phyloP scores from a whole-genome alignment of 2,888 invertebrate genomes.

The Hypomecis atomaria region DNA sequence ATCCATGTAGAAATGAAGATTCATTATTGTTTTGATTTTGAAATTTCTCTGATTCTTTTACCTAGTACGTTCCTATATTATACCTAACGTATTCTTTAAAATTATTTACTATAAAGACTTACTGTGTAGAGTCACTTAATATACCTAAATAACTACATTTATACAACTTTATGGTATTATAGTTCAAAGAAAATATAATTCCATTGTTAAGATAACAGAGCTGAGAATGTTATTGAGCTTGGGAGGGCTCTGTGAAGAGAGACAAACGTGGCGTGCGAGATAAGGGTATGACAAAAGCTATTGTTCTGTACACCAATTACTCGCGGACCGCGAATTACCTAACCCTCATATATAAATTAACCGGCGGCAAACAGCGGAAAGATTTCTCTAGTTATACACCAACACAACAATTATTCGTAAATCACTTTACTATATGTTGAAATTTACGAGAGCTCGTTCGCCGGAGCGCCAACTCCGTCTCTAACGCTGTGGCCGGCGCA shows the following conservation, averaged over 20 bases:
- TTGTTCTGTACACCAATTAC: conserved; percentile 84
- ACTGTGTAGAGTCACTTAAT: neutral
- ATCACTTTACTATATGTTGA: conserved; percentile 85
- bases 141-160: too few species aligned
- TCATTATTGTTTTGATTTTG: conserved; percentile 1
- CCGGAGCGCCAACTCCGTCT: conserved; percentile 68
- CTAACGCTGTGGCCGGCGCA: conserved; percentile 54
- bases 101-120: too few species aligned
- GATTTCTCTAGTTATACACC: conserved; percentile 85
- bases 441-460: conserved; percentile 79
- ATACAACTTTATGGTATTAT: neutral
- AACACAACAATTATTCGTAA: conserved; percentile 85
- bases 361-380: conserved; percentile 84
- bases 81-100: too few species aligned
- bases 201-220: conserved; percentile 61
- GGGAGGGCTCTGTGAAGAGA: conserved; percentile 73
- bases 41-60: neutral
- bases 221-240: conserved; percentile 71
- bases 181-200: conserved; percentile 41
- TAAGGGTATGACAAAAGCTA: conserved; percentile 84
- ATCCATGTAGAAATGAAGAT: neutral
- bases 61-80: neutral
- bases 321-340: conserved; percentile 83
- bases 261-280: conserved; percentile 77
- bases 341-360: conserved; percentile 85